Evolutionary conservation across 2,797 vertebrate species (phyloP).

Genomic region (Lagorchestes hirsutus): DNA sequence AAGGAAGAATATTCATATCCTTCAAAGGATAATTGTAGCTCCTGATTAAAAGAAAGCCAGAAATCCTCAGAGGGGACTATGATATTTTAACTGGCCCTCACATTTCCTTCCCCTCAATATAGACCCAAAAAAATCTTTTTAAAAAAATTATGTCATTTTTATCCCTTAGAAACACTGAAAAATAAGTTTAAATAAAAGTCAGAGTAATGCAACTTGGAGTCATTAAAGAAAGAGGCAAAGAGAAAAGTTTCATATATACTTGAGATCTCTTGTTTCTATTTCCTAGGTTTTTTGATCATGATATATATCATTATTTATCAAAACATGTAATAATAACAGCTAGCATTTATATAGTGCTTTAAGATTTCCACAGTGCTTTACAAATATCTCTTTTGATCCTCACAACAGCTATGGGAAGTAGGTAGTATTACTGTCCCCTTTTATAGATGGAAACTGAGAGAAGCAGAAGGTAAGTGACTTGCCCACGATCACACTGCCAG

Average conservation of each 20-base stretch:
- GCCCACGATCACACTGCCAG: background rate
- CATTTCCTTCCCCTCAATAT: background rate
- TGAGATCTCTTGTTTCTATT: background rate
- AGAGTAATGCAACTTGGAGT: background rate
- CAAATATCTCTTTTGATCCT: background rate
- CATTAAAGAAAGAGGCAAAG: background rate
- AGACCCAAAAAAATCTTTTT: constrained; percentile 27
- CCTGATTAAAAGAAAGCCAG: constrained; percentile 22
- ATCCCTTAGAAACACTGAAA: background rate
- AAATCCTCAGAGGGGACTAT: constrained; percentile 25
- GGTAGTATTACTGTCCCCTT: background rate
- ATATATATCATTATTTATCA: background rate
- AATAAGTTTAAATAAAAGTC: background rate
- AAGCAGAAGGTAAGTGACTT: background rate
- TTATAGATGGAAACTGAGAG: background rate
- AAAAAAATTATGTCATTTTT: background rate
- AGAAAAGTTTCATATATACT: background rate
- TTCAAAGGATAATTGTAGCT: constrained; percentile 35
- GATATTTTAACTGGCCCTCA: constrained; percentile 1
- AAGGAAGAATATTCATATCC: constrained; percentile 1
- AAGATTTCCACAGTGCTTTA: background rate
- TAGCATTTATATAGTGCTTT: background rate
- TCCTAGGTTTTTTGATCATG: constrained; percentile 19
- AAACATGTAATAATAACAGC: background rate
- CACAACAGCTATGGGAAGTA: background rate